phyloP scores from a whole-genome alignment of 2,113 vertebrate genomes.

The Chaetura pelagica region DNA sequence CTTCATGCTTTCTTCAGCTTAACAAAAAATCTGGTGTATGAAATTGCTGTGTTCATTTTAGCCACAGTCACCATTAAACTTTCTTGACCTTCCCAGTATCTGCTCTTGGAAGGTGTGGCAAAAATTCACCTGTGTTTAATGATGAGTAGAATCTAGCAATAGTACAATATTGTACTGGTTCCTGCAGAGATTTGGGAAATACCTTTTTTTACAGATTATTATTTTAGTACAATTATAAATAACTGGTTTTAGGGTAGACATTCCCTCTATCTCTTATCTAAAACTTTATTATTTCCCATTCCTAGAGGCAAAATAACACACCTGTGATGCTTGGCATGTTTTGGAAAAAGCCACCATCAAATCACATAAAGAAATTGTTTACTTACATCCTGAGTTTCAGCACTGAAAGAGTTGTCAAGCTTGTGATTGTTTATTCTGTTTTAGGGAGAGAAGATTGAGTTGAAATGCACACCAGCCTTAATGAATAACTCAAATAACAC shows the following conservation, averaged over 20 bases:
- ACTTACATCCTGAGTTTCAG: background rate
- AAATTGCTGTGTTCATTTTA: background rate
- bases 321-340: background rate
- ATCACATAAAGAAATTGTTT: background rate
- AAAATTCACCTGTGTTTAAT: background rate
- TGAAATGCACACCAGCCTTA: background rate
- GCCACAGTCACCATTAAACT: background rate
- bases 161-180: background rate
- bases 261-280: background rate
- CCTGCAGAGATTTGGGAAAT: background rate
- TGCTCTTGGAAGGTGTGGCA: background rate
- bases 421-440: conserved; percentile 36
- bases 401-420: background rate
- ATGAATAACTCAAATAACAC: conserved; percentile 5
- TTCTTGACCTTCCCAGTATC: background rate
- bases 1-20: background rate
- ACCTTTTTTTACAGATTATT: background rate
- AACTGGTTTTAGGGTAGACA: background rate
- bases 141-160: background rate
- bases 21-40: background rate
- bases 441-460: background rate
- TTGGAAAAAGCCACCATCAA: background rate
- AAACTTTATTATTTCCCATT: background rate
- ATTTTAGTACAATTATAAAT: background rate
- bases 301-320: background rate